These are phyloP conservation scores for Brachionus calyciflorus DNA, from an alignment of 1,140 invertebrate species.

Conservation along the genomic window DNA sequence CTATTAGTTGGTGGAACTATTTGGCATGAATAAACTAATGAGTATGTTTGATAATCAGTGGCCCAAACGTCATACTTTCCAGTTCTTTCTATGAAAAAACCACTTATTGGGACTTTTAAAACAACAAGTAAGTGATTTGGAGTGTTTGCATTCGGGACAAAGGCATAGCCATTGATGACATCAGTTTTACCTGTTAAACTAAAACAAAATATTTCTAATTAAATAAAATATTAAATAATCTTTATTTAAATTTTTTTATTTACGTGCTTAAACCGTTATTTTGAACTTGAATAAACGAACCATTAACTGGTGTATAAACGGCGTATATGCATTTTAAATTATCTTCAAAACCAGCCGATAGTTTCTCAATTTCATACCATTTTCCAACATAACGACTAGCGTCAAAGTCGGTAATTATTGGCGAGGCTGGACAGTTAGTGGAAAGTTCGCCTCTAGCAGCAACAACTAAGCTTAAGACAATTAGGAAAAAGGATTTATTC, in stretches of 20 bases:
- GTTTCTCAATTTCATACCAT: conserved; percentile 43
- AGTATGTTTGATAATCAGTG: conserved; percentile 29
- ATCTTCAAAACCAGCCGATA: conserved; percentile 37
- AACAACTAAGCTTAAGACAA: not conserved
- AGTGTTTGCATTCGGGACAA: conserved; percentile 1
- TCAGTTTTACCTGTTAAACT: not conserved
- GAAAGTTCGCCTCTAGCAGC: not conserved
- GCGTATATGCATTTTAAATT: conserved; percentile 35
- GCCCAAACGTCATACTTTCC: conserved; percentile 43
- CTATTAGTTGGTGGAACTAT: not conserved
- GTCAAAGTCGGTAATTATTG: not conserved
- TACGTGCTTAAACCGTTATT: conserved; percentile 31
- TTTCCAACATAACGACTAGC: conserved; percentile 37
- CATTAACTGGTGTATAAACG: conserved; percentile 13
- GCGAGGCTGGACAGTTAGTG: not conserved
- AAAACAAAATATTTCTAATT: not conserved
- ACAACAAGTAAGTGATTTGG: conserved; percentile 37
- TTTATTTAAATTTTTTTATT: too few relatives aligned
- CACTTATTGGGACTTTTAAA: conserved; percentile 19
- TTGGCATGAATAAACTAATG: conserved; percentile 45
- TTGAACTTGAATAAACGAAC: not conserved
- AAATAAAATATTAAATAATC: not conserved
- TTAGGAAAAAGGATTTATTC: not conserved
- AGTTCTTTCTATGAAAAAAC: conserved; percentile 34
- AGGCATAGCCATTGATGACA: conserved; percentile 33